Percentiles rank a stretch among this genome's conserved stretches.
Evolutionary conservation across 2,797 vertebrate species (phyloP).

Genomic region (Dipus sagitta): DNA sequence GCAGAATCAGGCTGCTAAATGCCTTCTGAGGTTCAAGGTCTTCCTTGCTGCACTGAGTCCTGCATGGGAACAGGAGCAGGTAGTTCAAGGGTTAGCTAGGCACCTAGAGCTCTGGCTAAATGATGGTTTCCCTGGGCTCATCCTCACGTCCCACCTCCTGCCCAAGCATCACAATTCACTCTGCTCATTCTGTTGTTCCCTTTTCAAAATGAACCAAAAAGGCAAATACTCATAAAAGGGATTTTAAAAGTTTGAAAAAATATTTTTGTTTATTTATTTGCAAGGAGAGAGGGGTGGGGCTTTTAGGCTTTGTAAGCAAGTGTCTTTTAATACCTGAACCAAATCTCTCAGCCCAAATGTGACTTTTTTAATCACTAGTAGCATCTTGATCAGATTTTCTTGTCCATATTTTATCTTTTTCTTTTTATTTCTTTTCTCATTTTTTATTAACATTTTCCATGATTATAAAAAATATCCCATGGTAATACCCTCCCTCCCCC

Average conservation of each 20-base stretch:
- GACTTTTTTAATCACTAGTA: too few relatives aligned
- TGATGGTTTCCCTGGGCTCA: neutral
- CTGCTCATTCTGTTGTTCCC: neutral
- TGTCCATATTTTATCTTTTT: too few relatives aligned
- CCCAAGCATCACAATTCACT: neutral
- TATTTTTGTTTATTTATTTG: too few relatives aligned
- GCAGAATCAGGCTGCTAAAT: neutral
- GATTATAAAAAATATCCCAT: too few relatives aligned
- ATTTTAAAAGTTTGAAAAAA: neutral
- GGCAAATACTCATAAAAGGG: neutral
- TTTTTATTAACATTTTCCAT: too few relatives aligned
- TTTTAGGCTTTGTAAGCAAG: too few relatives aligned
- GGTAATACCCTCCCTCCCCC: too few relatives aligned
- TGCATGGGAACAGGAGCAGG: neutral
- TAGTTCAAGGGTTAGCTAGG: neutral
- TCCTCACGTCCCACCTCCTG: neutral
- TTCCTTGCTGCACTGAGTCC: neutral
- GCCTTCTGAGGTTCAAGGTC: neutral
- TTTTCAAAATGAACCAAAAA: conserved; percentile 19
- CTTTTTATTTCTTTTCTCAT: too few relatives aligned
- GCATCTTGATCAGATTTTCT: too few relatives aligned
- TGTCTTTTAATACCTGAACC: too few relatives aligned
- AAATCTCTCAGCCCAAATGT: too few relatives aligned
- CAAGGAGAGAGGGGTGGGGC: too few relatives aligned
- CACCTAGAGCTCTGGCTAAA: neutral